Conservation (phyloP, 2,113 vertebrate species). For the Sebastes schlegelii region DNA sequence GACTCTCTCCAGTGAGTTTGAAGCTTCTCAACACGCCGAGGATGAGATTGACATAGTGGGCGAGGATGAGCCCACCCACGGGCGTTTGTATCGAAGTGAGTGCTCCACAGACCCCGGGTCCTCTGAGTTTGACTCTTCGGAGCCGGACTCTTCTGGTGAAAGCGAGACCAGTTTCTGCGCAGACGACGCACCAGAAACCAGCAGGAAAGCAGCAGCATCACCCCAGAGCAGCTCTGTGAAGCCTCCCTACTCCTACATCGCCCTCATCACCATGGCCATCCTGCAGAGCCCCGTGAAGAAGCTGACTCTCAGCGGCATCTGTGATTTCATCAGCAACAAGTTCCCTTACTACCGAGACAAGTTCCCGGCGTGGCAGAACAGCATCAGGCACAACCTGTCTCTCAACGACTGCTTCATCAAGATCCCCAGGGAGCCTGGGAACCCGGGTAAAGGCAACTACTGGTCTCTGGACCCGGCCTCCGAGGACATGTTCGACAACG, state of each 20-base stretch:
- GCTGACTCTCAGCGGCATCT: constrained; percentile 91
- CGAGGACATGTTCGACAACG: constrained; percentile 94
- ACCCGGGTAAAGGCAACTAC: constrained; percentile 96
- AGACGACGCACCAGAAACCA: constrained; percentile 51
- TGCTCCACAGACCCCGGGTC: constrained; percentile 53
- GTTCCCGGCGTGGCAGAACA: constrained; percentile 96
- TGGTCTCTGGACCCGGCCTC: constrained; percentile 94
- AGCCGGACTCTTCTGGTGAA: constrained; percentile 78
- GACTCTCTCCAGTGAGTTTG: constrained; percentile 81
- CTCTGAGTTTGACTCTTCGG: constrained; percentile 79
- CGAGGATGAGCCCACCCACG: constrained; percentile 63
- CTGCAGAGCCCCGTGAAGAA: constrained; percentile 91
- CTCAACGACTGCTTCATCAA: constrained; percentile 99
- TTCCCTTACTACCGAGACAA: constrained; percentile 91
- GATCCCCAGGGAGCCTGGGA: constrained; percentile 94
- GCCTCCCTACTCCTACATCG: constrained; percentile 93
- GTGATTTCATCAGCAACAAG: constrained; percentile 93
- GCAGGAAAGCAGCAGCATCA: constrained; percentile 14
- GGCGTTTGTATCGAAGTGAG: constrained; percentile 42
- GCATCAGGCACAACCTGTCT: constrained; percentile 95
- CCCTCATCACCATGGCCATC: constrained; percentile 95
- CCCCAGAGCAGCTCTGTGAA: constrained; percentile 79
- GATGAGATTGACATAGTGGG: constrained; percentile 82
- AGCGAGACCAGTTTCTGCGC: constrained; percentile 77
- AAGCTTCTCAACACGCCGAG: constrained; percentile 67